Evolutionary conservation across 2,113 vertebrate species (phyloP).

Genomic region (Nycticryphes semicollaris): DNA sequence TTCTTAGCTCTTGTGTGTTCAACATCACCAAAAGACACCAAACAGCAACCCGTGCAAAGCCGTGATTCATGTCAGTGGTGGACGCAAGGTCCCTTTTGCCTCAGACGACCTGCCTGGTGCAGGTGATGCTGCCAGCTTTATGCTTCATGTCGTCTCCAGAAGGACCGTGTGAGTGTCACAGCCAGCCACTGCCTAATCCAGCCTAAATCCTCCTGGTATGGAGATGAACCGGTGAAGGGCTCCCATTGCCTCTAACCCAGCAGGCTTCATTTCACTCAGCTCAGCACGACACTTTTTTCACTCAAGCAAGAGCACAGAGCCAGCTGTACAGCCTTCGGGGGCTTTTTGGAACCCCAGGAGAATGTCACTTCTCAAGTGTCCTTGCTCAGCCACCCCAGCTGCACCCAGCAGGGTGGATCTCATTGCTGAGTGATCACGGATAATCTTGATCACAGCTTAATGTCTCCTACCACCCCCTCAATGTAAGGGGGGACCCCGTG

Average conservation of each 20-base stretch:
- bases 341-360: background rate
- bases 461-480: background rate
- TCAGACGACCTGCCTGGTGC: background rate
- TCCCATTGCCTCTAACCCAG: background rate
- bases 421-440: background rate
- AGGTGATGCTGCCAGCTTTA: background rate
- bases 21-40: background rate
- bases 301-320: fast-evolving
- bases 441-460: background rate
- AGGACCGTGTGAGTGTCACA: fast-evolving
- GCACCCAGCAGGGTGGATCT: background rate
- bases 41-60: background rate
- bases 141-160: background rate
- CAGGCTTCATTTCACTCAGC: background rate
- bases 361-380: background rate
- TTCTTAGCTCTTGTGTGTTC: background rate
- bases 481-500: background rate
- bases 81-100: background rate
- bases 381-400: background rate
- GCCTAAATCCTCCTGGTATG: background rate
- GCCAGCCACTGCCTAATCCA: background rate
- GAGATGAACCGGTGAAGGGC: background rate
- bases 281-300: background rate
- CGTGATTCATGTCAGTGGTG: background rate
- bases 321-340: background rate